Evolutionary conservation across 2,888 invertebrate species (phyloP), one percentile per base, ranked within the genome.

Genomic region (Abrostola tripartita): DNA sequence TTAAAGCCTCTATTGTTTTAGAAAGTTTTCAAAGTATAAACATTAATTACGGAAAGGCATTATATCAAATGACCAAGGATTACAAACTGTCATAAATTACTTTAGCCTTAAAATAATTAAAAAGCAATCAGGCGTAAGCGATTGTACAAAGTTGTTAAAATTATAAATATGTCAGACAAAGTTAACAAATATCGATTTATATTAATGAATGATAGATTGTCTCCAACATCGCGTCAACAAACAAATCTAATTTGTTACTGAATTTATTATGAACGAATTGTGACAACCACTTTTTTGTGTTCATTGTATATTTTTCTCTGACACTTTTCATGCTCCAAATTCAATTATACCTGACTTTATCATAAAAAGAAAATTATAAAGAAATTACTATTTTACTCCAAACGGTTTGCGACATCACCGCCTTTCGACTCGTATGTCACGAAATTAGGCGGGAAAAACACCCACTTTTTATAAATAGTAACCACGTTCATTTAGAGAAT

Each of bases 401-500:
- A 67, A 36, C 38, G 7, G 35, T 60, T 68, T 68, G 59, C 71
- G 52, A 38, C 50, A n/a, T 37, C n/a, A 14, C 50, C 57, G 53
- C 68, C 59, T 51, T 52, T 49, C 37, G 52, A 14, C 51, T 65
- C 60, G 53, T 63, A 57, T 53, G 44, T 58, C 62, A 65, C 61
- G 47, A 75, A 79, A 71, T 79, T 73, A 71, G 72, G 79, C 79
- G 79, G 77, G 79, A 79, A 79, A 79, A 54, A 61, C 66, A 66
- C 62, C 44, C 49, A 51, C 58, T 61, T 67, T 55, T 56, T 73
- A 61, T 64, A 64, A 40, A 74, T 62, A 64, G 68, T 78, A 67
- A 71, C 73, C 68, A 68, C 40, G 58, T 56, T 49, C 56, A 63
- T 57, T 52, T 50, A 37, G 42, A 52, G n/a, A 59, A 57, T 53